Evolutionary conservation across 2,797 vertebrate species (phyloP), one percentile per base, ranked within the genome.

Genomic region (Mareca strepera): DNA sequence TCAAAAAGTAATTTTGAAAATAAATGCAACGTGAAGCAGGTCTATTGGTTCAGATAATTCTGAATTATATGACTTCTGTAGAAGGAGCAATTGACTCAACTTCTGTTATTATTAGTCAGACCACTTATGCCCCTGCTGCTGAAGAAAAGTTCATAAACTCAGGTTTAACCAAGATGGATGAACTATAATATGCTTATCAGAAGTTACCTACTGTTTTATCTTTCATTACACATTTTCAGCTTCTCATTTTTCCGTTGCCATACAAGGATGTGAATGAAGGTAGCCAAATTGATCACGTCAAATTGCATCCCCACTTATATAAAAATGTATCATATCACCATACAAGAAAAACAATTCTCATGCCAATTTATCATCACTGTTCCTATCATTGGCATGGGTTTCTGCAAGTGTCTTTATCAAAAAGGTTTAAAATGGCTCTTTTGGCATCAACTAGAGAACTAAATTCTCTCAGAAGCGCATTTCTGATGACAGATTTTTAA

Each of bases 171-270:
- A 41, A 69, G 70, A 94, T 69, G 55, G 67, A 95, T 94, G 88
- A 93, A 85, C 66, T 78, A 78, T 59, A 83, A 69, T 81, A 62
- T 20, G n/a, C 92, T 96, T 95, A 95, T 94, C 94, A 94, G 88
- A 62, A 92, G 77, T 63, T 86, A 81, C 88, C 67, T 82, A 76
- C 59, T 44, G 88, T 90, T 94, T 91, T 82, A 90, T 90, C 88
- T 92, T 90, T 67, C 85, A 78, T 88, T 90, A 79, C 74, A 73
- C 39, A 70, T 90, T 86, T 90, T 69, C 92, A 86, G 63, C 9
- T 67, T 69, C 72, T 63, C 88, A 90, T 79, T 95, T 96, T 88
- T 52, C 74, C 20, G 7, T 28, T 86, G 77, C 35, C 66, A 66
- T 25, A 31, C 66, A 20, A 28, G 18, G 66, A 44, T 90, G 82